Evolutionary conservation across 2,888 invertebrate genomes (phyloP), one percentile per base, ranked within the genome.

Genomic region (Ramazzottius varieornatus): DNA sequence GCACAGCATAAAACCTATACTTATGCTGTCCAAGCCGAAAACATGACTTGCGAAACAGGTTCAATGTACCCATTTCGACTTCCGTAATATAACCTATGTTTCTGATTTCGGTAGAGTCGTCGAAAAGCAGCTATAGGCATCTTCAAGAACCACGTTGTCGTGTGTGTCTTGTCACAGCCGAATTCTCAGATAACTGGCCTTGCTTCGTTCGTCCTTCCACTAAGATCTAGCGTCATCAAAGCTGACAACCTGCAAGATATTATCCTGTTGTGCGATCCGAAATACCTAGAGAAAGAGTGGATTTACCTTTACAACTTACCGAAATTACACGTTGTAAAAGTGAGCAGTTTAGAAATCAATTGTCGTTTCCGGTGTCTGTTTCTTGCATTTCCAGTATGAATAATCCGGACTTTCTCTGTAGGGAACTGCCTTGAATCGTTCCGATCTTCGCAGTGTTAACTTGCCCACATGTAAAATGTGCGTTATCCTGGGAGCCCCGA

Each of bases 221-320:
- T 54, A 20, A 8, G 54, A 24, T 54, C 54, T 4, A 68, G 20
- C 65, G 66, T 32, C 34, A 46, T 69, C 63, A 33, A 33, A n/a
- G 2, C 32, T 13, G 63, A 66, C 29, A 64, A 67, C 13, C 67
- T 69, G n/a, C 67, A 67, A 65, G 67, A 68, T 33, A 67, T 69
- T 64, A 67, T 69, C 54, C 63, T 69, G 46, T 32, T 69, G 33
- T 40, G 65, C 24, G 66, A 69, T 32, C 67, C 64, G 13, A 66
- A 64, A 32, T 64, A 46, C 54, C 34, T 69, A 33, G 54, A 33
- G 16, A 66, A 64, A 32, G 69, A 68, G 54, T 69, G 69, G 69
- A 54, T 32, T 0, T 29, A 34, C 63, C 54, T 69, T n/a, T 54
- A 65, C 32, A 65, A 65, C 66, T 67, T 69, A 65, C 69, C 69